Evolutionary conservation across 1,140 invertebrate genomes (phyloP).

Genomic region (Drosophila obscura): DNA sequence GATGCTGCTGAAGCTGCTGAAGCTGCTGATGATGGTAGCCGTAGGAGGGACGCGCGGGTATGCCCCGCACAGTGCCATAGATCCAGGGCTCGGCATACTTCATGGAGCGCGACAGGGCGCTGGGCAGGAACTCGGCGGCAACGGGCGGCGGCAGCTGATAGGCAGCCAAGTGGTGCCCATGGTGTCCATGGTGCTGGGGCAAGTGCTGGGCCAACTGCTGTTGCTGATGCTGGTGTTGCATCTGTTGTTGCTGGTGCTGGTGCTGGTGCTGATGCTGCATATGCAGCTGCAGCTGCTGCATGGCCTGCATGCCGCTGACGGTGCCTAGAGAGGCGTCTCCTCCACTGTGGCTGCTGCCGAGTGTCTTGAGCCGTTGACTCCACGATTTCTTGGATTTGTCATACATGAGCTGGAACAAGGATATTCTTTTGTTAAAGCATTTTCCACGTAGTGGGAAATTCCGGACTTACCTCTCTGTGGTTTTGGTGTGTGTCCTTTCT

Average conservation of each 20-base stretch:
- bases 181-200: constrained; percentile 39
- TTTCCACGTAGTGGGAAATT: not conserved
- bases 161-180: constrained; percentile 32
- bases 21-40: constrained; percentile 39
- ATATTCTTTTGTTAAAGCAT: not conserved
- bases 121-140: constrained; percentile 82
- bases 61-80: constrained; percentile 88
- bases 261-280: constrained; percentile 57
- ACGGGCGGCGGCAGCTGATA: constrained; percentile 64
- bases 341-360: constrained; percentile 74
- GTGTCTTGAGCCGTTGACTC: constrained; percentile 84
- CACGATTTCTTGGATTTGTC: constrained; percentile 84
- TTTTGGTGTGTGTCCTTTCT: constrained; percentile 2
- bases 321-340: constrained; percentile 58
- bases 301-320: constrained; percentile 66
- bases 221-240: constrained; percentile 52
- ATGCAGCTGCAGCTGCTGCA: constrained; percentile 72
- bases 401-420: constrained; percentile 69
- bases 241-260: constrained; percentile 38
- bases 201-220: constrained; percentile 38
- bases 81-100: constrained; percentile 93
- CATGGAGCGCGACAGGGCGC: constrained; percentile 90
- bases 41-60: constrained; percentile 85
- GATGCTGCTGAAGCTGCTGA: too few relatives aligned
- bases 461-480: constrained; percentile 50